phyloP scores from a whole-genome alignment of 2,888 invertebrate genomes.

The Rhingia rostrata region DNA sequence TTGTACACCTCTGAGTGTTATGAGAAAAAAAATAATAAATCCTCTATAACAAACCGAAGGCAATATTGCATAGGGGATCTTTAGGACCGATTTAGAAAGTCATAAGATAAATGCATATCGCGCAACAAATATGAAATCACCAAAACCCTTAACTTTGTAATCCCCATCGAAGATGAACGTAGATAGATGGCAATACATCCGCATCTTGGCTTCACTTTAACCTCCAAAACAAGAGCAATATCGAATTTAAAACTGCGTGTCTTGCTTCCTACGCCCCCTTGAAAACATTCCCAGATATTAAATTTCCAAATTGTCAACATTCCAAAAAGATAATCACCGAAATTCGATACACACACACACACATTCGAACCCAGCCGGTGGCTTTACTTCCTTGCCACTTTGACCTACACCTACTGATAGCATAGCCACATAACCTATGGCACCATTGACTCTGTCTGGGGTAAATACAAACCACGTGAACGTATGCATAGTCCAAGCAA shows the following conservation, averaged over 20 bases:
- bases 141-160: too few species aligned
- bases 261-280: neutral
- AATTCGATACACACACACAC: conserved; percentile 34
- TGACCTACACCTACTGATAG: conserved; percentile 24
- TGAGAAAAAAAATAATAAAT: too few species aligned
- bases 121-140: too few species aligned
- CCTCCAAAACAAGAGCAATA: too few species aligned
- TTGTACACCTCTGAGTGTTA: too few species aligned
- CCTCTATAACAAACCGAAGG: too few species aligned
- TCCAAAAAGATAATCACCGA: conserved; percentile 49
- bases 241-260: neutral
- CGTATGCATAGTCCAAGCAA: neutral
- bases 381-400: conserved; percentile 18
- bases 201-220: too few species aligned
- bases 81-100: too few species aligned
- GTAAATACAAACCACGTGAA: conserved; percentile 43
- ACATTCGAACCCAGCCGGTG: conserved; percentile 11
- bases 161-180: too few species aligned
- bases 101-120: too few species aligned
- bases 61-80: too few species aligned
- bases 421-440: neutral
- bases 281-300: conserved; percentile 8
- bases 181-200: too few species aligned
- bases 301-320: conserved; percentile 35
- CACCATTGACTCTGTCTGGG: conserved; percentile 40